Conservation (phyloP, 2,888 invertebrate genomes). For the Deladenus siricidicola region DNA sequence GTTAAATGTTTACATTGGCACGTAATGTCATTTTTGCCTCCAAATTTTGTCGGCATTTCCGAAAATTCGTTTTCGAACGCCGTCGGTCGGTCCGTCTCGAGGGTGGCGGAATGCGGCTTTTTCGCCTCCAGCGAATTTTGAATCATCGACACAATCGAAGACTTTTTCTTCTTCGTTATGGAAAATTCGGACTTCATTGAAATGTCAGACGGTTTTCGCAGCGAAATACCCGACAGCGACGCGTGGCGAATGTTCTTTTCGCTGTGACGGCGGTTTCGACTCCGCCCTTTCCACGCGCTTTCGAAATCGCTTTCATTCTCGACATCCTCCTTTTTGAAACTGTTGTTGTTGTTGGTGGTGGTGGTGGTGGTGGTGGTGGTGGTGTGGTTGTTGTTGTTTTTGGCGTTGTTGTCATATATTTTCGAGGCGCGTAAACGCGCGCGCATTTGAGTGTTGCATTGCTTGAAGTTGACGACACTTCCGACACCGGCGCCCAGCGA, state of each 20-base stretch:
- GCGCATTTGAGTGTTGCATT: background rate
- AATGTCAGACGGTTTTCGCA: background rate
- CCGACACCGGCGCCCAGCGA: background rate
- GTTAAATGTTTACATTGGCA: too few species aligned
- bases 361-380: background rate
- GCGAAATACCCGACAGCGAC: background rate
- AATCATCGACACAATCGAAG: background rate
- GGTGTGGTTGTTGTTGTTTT: background rate
- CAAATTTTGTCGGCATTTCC: too few species aligned
- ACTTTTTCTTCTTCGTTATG: background rate
- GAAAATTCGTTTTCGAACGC: too few species aligned
- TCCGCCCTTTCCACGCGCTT: background rate
- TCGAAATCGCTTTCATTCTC: background rate
- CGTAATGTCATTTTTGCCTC: too few species aligned
- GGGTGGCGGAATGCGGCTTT: too few species aligned
- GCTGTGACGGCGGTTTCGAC: background rate
- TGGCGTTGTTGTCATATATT: background rate
- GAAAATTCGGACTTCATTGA: background rate
- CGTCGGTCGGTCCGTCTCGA: too few species aligned
- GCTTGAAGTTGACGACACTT: background rate
- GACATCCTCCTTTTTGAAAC: background rate
- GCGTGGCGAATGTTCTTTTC: background rate
- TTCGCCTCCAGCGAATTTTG: background rate
- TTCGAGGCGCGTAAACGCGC: background rate
- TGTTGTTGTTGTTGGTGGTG: background rate